Evolutionary conservation across 1,140 invertebrate genomes (phyloP).

Genomic region (Solen grandis): DNA sequence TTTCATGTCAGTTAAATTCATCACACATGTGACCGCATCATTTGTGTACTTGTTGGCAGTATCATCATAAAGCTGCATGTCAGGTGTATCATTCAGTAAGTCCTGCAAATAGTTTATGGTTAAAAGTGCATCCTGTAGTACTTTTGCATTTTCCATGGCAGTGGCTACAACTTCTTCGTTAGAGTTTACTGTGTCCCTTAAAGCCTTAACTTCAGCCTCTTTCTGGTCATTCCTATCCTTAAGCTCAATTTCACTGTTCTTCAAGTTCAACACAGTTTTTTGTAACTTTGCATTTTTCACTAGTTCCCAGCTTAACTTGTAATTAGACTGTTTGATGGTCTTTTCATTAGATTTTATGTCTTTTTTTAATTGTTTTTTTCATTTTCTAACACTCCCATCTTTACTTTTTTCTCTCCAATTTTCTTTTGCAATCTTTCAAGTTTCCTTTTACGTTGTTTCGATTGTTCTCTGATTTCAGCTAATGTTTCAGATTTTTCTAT

Average conservation of each 20-base stretch:
- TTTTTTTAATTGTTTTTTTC: conserved; percentile 7
- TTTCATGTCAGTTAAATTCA: conserved; percentile 54
- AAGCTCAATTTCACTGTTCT: conserved; percentile 7
- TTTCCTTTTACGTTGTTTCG: conserved; percentile 35
- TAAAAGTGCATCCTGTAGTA: not conserved
- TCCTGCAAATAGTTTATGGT: conserved; percentile 22
- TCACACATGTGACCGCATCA: too few relatives aligned
- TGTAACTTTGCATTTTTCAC: conserved; percentile 26
- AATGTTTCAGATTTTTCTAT: conserved; percentile 2
- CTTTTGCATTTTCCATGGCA: conserved; percentile 4
- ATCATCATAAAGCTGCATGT: conserved; percentile 40
- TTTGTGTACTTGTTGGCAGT: too few relatives aligned
- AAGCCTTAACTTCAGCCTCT: conserved; percentile 3
- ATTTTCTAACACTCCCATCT: not conserved
- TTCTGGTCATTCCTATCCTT: not conserved
- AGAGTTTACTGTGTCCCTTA: conserved; percentile 4
- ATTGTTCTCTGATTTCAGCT: conserved; percentile 9
- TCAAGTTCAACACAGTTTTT: conserved; percentile 13
- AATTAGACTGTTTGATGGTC: not conserved
- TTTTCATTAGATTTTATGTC: not conserved
- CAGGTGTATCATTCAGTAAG: conserved; percentile 19
- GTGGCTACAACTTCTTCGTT: conserved; percentile 7
- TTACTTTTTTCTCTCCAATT: not conserved
- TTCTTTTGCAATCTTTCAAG: conserved; percentile 13
- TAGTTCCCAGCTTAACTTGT: conserved; percentile 24